Evolutionary conservation across 2,888 invertebrate genomes (phyloP), one percentile per base, ranked within the genome.

Genomic region (Nemoura dubitans): DNA sequence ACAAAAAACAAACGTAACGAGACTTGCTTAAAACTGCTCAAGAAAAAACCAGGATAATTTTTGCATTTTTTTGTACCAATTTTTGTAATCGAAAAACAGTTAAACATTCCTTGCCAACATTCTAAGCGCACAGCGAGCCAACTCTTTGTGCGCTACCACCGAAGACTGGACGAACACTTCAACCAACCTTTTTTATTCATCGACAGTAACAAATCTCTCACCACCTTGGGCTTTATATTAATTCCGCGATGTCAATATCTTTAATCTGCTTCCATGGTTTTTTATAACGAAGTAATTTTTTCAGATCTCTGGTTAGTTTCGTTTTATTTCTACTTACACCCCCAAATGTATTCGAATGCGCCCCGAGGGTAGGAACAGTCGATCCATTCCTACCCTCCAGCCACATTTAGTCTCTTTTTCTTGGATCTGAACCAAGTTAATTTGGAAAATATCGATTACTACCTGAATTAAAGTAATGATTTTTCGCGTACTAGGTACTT

Each of bases 21-120:
- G 21, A 30, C 30, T 81, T 29, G 26, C 78, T 78, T 78, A 7
- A 36, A 28, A 27, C 78, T 78, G 78, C 78, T 78, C 78, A 78
- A 78, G n/a, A 78, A 10, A 26, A 21, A 78, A 59, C 59, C 59
- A 59, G 10, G 21, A 59, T 59, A 10, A 59, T 59, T 59, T 36
- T 59, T 59, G 14, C 16, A 10, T 21, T 59, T 59, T 59, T 59
- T 59, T 59, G 59, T 59, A 59, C 21, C 59, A 59, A 59, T 59
- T 59, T 59, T 59, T 59, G 59, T 59, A 59, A 21, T 59, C 59
- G 59, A 59, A 59, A 59, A 59, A 59, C 59, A 10, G 59, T 59
- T 2, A 59, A 59, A 59, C 59, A 59, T 59, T 59, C 59, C 59
- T 59, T 59, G 59, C 2, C 2, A 59, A 21, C 59, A 59, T 59